phyloP scores from a whole-genome alignment of 2,113 vertebrate genomes.

The Oreocharis arfaki region DNA sequence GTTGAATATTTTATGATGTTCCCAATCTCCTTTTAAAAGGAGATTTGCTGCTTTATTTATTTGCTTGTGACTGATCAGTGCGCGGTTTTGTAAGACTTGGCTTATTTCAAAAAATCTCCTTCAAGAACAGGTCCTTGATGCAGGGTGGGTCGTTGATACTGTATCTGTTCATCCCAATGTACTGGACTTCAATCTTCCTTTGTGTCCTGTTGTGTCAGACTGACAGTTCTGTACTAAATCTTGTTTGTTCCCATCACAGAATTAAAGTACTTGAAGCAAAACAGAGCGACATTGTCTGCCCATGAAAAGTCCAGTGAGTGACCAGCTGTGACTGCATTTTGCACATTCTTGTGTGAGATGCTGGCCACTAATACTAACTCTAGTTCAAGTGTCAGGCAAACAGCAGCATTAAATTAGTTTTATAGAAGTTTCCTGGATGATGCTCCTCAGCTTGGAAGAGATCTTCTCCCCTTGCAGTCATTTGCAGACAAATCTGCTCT shows the following conservation, averaged over 20 bases:
- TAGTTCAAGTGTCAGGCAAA: neutral
- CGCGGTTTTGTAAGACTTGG: neutral
- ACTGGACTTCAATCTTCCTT: neutral
- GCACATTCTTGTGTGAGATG: neutral
- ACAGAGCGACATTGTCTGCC: neutral
- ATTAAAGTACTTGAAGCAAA: neutral
- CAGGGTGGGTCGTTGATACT: neutral
- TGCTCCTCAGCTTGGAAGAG: neutral
- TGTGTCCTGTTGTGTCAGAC: neutral
- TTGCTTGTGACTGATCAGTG: neutral
- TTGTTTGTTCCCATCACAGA: neutral
- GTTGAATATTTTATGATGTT: constrained; percentile 6
- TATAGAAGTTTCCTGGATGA: neutral
- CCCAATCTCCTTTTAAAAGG: neutral
- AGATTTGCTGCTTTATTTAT: neutral
- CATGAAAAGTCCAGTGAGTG: neutral
- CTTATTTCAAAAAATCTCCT: neutral
- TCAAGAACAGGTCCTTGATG: neutral
- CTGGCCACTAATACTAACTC: neutral
- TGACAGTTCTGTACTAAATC: neutral
- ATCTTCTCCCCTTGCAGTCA: neutral
- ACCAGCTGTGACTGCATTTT: neutral
- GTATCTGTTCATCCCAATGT: neutral
- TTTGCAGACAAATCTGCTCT: neutral
- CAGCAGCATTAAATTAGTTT: neutral